Evolutionary conservation across 2,113 vertebrate genomes (phyloP), one percentile per base, ranked within the genome.

Genomic region (Ascaphus truei): DNA sequence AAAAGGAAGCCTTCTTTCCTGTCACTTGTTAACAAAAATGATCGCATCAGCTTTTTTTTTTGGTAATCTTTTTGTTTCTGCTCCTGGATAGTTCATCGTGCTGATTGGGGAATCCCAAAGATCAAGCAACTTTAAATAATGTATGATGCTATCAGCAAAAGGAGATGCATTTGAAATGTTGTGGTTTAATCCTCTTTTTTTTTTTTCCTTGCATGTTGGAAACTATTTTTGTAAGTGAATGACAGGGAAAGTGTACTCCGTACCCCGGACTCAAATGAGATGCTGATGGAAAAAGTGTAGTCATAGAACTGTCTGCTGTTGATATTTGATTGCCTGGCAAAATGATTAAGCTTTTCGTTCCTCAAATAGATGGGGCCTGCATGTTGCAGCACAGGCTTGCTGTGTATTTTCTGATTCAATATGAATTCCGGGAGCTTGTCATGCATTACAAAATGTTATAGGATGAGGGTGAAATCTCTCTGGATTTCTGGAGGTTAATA

Each of bases 401-500:
- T 37, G 2, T 39, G 56, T 68, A 18, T 59, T 68, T 51, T 51
- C 12, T 30, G 56, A 69, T 58, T 69, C 33, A 25, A 12, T 50
- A 52, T 22, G 45, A 71, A 53, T 61, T 27, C 33, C 4, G 18
- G 18, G 39, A 52, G 30, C 47, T 41, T 48, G 66, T 61, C 47
- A 71, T 52, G 57, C 67, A 61, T 61, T 71, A 48, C 45, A 41
- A 39, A 41, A 71, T 61, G 39, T 51, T 37, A 39, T 23, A 15
- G 23, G 31, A 69, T n/a, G 67, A 50, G 45, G 56, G 67, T 60
- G 16, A 60, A 69, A 61, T 52, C 67, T 61, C 67, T 8, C 31
- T 27, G 67, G 67, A 43, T 71, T 71, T 60, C 45, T 41, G 67
- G 45, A 71, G 67, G 57, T 71, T 71, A 71, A 71, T 71, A 71